Conservation (phyloP, 2,888 invertebrate species). For the Lithophane socia region DNA sequence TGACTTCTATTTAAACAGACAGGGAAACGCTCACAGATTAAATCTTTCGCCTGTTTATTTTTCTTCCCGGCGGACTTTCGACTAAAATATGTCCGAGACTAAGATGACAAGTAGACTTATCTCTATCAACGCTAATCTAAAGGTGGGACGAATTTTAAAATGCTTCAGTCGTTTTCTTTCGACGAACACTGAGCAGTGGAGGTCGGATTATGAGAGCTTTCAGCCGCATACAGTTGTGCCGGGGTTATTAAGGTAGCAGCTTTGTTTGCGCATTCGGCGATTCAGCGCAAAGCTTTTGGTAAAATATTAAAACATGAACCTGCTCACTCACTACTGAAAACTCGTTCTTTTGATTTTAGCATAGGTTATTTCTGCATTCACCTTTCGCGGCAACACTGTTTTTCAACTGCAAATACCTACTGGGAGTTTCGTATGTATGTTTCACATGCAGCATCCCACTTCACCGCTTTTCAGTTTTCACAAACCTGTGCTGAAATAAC, state of each 20-base stretch:
- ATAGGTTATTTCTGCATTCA: slow-evolving; percentile 57
- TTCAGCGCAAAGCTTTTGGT: slow-evolving; percentile 81
- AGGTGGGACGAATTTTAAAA: slow-evolving; percentile 82
- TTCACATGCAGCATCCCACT: slow-evolving; percentile 35
- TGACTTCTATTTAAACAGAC: slow-evolving; percentile 89
- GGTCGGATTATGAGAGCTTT: slow-evolving; percentile 86
- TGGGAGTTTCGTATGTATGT: slow-evolving; percentile 13
- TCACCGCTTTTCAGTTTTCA: slow-evolving; percentile 33
- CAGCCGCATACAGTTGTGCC: slow-evolving; percentile 77
- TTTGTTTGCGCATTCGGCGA: slow-evolving; percentile 86
- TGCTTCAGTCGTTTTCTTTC: slow-evolving; percentile 75
- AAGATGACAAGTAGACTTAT: slow-evolving; percentile 84
- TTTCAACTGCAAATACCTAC: slow-evolving; percentile 49
- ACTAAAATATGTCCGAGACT: slow-evolving; percentile 81
- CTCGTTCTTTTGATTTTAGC: slow-evolving; percentile 66
- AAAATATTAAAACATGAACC: slow-evolving; percentile 86
- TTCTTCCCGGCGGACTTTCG: slow-evolving; percentile 79
- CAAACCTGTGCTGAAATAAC: slow-evolving; percentile 19
- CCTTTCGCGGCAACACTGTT: slow-evolving; percentile 53
- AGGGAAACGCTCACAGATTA: slow-evolving; percentile 87
- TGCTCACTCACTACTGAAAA: slow-evolving; percentile 73
- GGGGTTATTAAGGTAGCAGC: slow-evolving; percentile 85
- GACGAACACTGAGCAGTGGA: slow-evolving; percentile 69
- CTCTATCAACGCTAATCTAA: slow-evolving; percentile 84
- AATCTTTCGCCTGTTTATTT: slow-evolving; percentile 87